phyloP scores from a whole-genome alignment of 2,888 invertebrate genomes.

The Calliphora vomitoria region DNA sequence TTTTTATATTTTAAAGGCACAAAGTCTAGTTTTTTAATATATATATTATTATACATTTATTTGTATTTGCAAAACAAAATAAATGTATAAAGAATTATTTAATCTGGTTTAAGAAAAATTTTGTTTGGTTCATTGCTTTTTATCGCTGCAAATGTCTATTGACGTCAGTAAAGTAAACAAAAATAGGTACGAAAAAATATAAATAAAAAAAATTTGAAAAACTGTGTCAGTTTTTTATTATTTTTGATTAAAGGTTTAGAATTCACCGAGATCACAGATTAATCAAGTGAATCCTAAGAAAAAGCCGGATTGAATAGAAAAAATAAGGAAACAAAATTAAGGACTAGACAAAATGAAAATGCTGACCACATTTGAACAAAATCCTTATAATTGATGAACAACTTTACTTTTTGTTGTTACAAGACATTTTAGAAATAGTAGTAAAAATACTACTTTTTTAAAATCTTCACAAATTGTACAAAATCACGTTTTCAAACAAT shows the following conservation, averaged over 20 bases:
- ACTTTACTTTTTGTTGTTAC: too few relatives aligned
- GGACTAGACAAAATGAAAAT: too few relatives aligned
- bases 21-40: conserved; percentile 39
- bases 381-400: too few relatives aligned
- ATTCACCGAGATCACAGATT: not conserved
- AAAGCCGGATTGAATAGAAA: not conserved
- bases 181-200: not conserved
- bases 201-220: not conserved
- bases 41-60: not conserved
- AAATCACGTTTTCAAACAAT: too few relatives aligned
- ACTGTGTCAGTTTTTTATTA: conserved; percentile 21
- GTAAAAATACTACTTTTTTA: too few relatives aligned
- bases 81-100: conserved; percentile 24
- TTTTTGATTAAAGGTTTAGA: not conserved
- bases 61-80: not conserved
- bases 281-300: not conserved
- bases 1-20: not conserved
- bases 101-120: not conserved
- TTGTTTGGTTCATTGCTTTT: conserved; percentile 1
- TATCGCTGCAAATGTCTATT: conserved; percentile 35
- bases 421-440: too few relatives aligned
- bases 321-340: too few relatives aligned
- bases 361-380: too few relatives aligned
- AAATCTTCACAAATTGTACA: too few relatives aligned
- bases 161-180: conserved; percentile 56